Conservation (phyloP, 2,888 invertebrate genomes). For the Aspidiotus destructor region DNA sequence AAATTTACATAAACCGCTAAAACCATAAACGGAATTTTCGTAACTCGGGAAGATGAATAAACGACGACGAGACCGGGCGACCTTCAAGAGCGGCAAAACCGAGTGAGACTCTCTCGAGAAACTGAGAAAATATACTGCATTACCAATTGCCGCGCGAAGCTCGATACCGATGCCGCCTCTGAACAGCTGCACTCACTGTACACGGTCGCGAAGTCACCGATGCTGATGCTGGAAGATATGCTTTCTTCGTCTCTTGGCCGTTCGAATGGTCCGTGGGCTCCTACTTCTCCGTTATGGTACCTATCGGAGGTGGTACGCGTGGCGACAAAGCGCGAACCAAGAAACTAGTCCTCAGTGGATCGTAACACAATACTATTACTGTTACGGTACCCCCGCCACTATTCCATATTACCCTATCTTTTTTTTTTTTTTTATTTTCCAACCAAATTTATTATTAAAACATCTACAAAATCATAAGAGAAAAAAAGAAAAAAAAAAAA, state of each 20-base stretch:
- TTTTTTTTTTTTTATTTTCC: too few relatives aligned
- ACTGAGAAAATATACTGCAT: neutral
- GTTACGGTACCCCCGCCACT: neutral
- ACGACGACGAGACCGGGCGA: conserved; percentile 21
- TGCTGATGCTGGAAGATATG: neutral
- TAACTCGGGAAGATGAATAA: conserved; percentile 17
- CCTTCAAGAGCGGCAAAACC: conserved; percentile 6
- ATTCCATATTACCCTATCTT: neutral
- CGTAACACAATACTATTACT: neutral
- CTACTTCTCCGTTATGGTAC: too few relatives aligned
- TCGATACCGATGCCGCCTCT: too few relatives aligned
- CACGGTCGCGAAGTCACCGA: too few relatives aligned
- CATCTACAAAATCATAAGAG: too few relatives aligned
- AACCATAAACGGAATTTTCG: conserved; percentile 26
- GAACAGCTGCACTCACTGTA: too few relatives aligned
- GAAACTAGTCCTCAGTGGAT: neutral
- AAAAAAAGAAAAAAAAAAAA: too few relatives aligned
- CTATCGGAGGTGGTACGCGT: too few relatives aligned
- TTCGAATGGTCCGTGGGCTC: too few relatives aligned
- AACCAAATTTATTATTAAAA: too few relatives aligned
- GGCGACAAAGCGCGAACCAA: neutral
- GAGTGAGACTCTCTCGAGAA: neutral
- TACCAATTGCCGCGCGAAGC: too few relatives aligned
- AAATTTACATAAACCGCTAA: conserved; percentile 20
- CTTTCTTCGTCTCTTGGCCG: neutral